Conservation (phyloP, 1,140 invertebrate genomes). For the Andrena cerasifolii region DNA sequence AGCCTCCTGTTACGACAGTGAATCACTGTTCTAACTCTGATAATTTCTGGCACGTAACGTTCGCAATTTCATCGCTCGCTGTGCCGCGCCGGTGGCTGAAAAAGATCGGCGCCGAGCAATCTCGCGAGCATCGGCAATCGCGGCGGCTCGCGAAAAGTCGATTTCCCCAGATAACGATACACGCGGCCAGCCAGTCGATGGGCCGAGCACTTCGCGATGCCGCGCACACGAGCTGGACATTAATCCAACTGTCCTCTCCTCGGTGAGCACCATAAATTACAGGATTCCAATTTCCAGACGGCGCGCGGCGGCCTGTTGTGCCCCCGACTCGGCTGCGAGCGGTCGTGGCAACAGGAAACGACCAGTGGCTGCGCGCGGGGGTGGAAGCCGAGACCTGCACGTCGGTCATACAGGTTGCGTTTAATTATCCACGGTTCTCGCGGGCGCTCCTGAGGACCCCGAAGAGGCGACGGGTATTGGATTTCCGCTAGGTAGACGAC, state of each 20-base stretch:
- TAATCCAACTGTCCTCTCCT: slow-evolving; percentile 65
- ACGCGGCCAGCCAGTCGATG: slow-evolving; percentile 2
- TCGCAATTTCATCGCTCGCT: neutral
- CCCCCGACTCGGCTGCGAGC: slow-evolving; percentile 10
- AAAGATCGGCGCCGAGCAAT: neutral
- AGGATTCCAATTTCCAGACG: slow-evolving; percentile 74
- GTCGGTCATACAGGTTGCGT: slow-evolving; percentile 68
- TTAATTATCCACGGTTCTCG: slow-evolving; percentile 70
- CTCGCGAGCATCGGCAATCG: slow-evolving; percentile 17
- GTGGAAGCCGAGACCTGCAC: slow-evolving; percentile 38
- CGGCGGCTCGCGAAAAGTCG: slow-evolving; percentile 25
- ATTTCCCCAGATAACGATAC: slow-evolving; percentile 48
- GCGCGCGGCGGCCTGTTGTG: slow-evolving; percentile 53
- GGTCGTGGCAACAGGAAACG: slow-evolving; percentile 44
- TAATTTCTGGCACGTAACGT: slow-evolving; percentile 12
- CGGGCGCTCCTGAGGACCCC: slow-evolving; percentile 46
- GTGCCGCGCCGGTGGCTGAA: neutral
- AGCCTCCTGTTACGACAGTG: no score
- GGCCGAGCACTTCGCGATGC: slow-evolving; percentile 10
- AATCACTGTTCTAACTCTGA: no score
- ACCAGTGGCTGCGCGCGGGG: neutral
- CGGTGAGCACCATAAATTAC: slow-evolving; percentile 70
- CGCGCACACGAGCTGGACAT: slow-evolving; percentile 56
- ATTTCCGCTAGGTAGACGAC: slow-evolving; percentile 63
- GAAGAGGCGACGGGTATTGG: slow-evolving; percentile 50